Conservation (phyloP, 2,888 invertebrate genomes). For the Drosophila demipolita region DNA sequence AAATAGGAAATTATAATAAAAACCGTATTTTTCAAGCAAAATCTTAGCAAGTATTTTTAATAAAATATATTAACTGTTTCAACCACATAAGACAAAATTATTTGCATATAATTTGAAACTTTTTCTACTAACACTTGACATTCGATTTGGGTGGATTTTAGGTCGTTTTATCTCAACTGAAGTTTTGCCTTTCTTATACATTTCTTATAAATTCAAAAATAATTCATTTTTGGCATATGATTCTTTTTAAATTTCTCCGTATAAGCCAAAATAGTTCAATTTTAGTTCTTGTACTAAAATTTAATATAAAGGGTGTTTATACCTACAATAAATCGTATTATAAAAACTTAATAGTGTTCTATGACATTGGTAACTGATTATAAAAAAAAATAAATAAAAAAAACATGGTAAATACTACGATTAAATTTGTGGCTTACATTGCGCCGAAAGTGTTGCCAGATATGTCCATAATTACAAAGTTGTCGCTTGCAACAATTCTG, state of each 20-base stretch:
- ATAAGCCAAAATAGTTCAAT: not conserved
- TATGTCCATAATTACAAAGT: conserved; percentile 69
- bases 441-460: conserved; percentile 68
- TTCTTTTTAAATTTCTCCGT: not conserved
- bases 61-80: not conserved
- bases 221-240: not conserved
- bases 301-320: not conserved
- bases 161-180: not conserved
- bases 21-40: not conserved
- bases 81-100: not conserved
- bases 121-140: not conserved
- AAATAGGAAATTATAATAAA: not conserved
- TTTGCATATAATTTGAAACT: not conserved
- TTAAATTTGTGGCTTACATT: conserved; percentile 54
- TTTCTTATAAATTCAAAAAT: not conserved
- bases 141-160: not conserved
- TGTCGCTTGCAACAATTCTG: conserved; percentile 63
- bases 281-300: not conserved
- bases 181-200: not conserved
- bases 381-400: not conserved
- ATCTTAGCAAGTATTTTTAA: not conserved
- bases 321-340: not conserved
- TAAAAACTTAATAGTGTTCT: not conserved
- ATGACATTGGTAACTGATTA: not conserved
- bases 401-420: not conserved